These are phyloP conservation scores for Chloroclysta siterata DNA, from an alignment of 2,888 invertebrate genomes.

Conservation along the genomic window DNA sequence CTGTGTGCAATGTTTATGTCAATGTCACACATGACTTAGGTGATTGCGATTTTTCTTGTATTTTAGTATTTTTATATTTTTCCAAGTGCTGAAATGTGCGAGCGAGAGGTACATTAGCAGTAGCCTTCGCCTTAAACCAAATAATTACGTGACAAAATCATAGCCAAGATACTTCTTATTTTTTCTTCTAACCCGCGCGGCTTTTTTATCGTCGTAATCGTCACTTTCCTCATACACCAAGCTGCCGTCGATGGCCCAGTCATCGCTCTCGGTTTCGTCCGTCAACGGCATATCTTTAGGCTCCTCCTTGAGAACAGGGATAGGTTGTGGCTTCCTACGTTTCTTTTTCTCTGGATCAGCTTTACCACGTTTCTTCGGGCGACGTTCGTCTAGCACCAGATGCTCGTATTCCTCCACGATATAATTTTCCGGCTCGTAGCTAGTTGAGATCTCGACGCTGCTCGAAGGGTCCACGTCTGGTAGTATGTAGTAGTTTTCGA, in stretches of 20 bases:
- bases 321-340: slow-evolving; percentile 53
- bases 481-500: slow-evolving; percentile 78
- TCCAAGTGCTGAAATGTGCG: no score
- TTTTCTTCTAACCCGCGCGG: slow-evolving; percentile 73
- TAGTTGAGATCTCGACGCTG: slow-evolving; percentile 75
- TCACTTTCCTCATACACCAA: slow-evolving; percentile 69
- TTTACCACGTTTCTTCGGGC: slow-evolving; percentile 63
- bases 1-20: no score
- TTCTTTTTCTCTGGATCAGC: slow-evolving; percentile 59
- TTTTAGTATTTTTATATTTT: no score
- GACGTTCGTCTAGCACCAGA: slow-evolving; percentile 66
- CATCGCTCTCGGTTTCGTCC: slow-evolving; percentile 53
- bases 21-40: no score
- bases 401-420: slow-evolving; percentile 75
- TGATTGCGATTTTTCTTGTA: no score
- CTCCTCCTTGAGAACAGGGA: slow-evolving; percentile 17
- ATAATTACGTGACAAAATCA: slow-evolving; percentile 71
- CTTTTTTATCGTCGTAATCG: slow-evolving; percentile 72
- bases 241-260: slow-evolving; percentile 72
- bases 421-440: slow-evolving; percentile 75
- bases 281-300: slow-evolving; percentile 39
- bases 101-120: no score
- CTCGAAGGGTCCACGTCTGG: slow-evolving; percentile 77
- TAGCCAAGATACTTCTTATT: slow-evolving; percentile 80
- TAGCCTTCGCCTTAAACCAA: background rate